Evolutionary conservation across 1,140 invertebrate species (phyloP).

Genomic region (Platyura marginata): DNA sequence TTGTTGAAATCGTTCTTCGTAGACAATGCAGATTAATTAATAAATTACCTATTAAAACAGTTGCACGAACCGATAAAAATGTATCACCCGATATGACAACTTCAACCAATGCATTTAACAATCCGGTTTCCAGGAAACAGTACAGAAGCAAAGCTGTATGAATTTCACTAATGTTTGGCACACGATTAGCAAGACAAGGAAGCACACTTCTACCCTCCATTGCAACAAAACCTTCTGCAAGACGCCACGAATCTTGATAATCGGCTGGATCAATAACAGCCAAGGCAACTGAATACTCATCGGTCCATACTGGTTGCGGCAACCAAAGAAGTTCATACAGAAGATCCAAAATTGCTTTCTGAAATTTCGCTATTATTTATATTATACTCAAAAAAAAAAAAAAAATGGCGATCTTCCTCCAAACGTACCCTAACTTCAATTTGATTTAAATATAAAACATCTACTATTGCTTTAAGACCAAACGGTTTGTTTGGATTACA

Average conservation of each 20-base stretch:
- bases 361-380: no score
- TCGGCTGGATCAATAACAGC: slow-evolving; percentile 70
- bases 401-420: slow-evolving; percentile 1
- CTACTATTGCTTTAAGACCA: slow-evolving; percentile 65
- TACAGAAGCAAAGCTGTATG: slow-evolving; percentile 79
- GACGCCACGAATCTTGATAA: slow-evolving; percentile 60
- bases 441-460: slow-evolving; percentile 73
- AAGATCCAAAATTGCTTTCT: slow-evolving; percentile 80
- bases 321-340: slow-evolving; percentile 77
- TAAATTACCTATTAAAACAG: slow-evolving; percentile 54
- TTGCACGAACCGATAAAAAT: slow-evolving; percentile 75
- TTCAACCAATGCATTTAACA: slow-evolving; percentile 76
- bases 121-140: slow-evolving; percentile 66
- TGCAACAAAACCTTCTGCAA: slow-evolving; percentile 83
- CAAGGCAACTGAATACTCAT: slow-evolving; percentile 72
- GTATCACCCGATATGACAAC: slow-evolving; percentile 78
- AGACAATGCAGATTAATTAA: background rate
- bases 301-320: slow-evolving; percentile 74
- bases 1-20: slow-evolving; percentile 1
- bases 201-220: slow-evolving; percentile 68
- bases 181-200: slow-evolving; percentile 59
- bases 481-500: slow-evolving; percentile 52
- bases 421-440: slow-evolving; percentile 64
- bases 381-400: slow-evolving; percentile 7
- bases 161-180: slow-evolving; percentile 79